A percentile compares a stretch with the other conserved stretches of the same genome.
Conservation (phyloP, 2,797 vertebrate genomes). For the Helicolenus hilgendorfi region DNA sequence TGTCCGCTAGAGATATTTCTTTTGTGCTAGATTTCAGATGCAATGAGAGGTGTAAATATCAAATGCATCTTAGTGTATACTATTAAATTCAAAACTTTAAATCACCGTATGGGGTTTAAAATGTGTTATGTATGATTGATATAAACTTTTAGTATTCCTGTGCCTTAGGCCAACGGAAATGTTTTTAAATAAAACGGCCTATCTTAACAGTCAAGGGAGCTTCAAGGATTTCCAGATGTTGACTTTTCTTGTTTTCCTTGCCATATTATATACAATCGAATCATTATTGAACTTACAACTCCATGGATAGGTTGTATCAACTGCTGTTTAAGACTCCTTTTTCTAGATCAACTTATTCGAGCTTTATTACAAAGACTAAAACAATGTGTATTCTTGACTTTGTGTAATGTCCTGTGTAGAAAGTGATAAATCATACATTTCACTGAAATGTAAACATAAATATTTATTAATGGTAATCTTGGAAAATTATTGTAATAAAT, state of each 20-base stretch:
- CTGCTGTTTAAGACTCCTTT: conserved; percentile 90
- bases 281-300: conserved; percentile 84
- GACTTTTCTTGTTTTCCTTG: conserved; percentile 80
- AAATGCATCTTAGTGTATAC: conserved; percentile 81
- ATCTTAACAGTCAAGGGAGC: conserved; percentile 87
- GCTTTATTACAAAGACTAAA: conserved; percentile 90
- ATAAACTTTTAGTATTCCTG: conserved; percentile 90
- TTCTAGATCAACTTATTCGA: conserved; percentile 88
- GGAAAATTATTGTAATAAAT: conserved; percentile 86
- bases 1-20: conserved; percentile 64
- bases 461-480: conserved; percentile 91
- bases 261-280: conserved; percentile 80
- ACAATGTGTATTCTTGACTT: conserved; percentile 87
- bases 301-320: conserved; percentile 88
- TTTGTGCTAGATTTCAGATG: conserved; percentile 79
- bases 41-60: conserved; percentile 80
- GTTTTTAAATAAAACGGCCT: conserved; percentile 89
- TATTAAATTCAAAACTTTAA: conserved; percentile 79
- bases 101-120: conserved; percentile 77
- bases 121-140: conserved; percentile 82
- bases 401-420: conserved; percentile 90
- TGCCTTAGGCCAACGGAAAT: conserved; percentile 92
- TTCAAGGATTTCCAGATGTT: conserved; percentile 82
- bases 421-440: conserved; percentile 90
- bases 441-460: conserved; percentile 90